Percentiles rank a stretch among this genome's conserved stretches.
Evolutionary conservation across 2,888 invertebrate genomes (phyloP).

Genomic region (Acleris laterana): DNA sequence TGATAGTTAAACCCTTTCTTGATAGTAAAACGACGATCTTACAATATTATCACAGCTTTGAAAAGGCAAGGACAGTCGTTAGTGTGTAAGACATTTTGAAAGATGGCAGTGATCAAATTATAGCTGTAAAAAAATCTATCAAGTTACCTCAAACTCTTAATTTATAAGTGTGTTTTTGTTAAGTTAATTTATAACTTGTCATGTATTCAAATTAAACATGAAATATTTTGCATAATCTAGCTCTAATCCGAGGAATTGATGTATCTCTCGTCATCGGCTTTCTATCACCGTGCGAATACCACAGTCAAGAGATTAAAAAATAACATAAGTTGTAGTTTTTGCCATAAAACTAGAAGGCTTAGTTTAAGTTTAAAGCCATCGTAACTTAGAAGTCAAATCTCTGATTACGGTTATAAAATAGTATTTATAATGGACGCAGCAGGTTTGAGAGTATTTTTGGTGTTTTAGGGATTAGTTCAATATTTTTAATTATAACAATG

Average conservation of each 20-base stretch:
- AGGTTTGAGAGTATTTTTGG: too few species aligned
- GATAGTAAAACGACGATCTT: too few species aligned
- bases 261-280: slow-evolving; percentile 22
- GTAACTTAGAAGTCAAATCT: too few species aligned
- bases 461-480: too few species aligned
- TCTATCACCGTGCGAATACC: slow-evolving; percentile 12
- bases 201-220: slow-evolving; percentile 23
- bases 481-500: too few species aligned
- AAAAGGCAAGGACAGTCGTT: not conserved
- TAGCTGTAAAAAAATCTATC: not conserved
- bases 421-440: too few species aligned
- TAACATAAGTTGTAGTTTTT: not conserved
- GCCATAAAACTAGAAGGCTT: not conserved
- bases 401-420: too few species aligned
- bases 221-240: slow-evolving; percentile 30
- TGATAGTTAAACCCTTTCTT: too few species aligned
- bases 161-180: slow-evolving; percentile 9
- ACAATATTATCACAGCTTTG: too few species aligned
- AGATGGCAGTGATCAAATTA: not conserved
- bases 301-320: not conserved
- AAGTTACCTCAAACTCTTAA: not conserved
- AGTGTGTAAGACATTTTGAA: not conserved
- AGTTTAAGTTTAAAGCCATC: not conserved
- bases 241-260: slow-evolving; percentile 20
- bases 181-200: slow-evolving; percentile 25